Evolutionary conservation across 2,888 invertebrate species (phyloP).

Genomic region (Microchrysa polita): DNA sequence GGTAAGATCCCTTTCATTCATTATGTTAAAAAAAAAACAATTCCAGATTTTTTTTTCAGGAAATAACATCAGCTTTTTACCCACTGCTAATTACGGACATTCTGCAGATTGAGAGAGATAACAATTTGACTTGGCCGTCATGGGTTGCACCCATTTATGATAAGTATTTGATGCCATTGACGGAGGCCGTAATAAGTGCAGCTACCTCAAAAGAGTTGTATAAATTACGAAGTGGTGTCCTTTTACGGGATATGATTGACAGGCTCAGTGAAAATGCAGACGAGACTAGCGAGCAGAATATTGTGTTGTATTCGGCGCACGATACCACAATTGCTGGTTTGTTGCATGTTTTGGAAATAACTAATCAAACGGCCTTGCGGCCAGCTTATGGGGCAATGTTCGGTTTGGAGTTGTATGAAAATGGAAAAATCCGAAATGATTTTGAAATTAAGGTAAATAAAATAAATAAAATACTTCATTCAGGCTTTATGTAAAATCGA

Average conservation of each 20-base stretch:
- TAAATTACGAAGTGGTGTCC: conserved; percentile 74
- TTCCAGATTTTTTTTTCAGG: too few relatives aligned
- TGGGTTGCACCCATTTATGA: conserved; percentile 73
- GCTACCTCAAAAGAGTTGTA: conserved; percentile 65
- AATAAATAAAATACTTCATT: not conserved
- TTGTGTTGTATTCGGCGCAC: conserved; percentile 77
- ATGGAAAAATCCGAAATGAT: conserved; percentile 50
- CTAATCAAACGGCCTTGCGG: conserved; percentile 65
- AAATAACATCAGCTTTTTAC: too few relatives aligned
- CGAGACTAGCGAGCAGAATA: conserved; percentile 57
- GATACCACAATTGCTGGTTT: conserved; percentile 78
- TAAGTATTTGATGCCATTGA: conserved; percentile 60
- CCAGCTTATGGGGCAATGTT: conserved; percentile 78
- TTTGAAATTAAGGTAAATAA: conserved; percentile 67
- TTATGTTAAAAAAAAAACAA: too few relatives aligned
- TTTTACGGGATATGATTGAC: conserved; percentile 71
- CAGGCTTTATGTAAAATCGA: not conserved
- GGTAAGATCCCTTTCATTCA: not conserved
- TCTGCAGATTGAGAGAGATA: conserved; percentile 69
- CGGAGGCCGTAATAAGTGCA: not conserved
- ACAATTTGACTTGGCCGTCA: conserved; percentile 72
- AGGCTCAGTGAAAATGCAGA: conserved; percentile 66
- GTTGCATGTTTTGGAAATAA: conserved; percentile 73
- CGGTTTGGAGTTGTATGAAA: conserved; percentile 73
- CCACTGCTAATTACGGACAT: conserved; percentile 63